phyloP scores from a whole-genome alignment of 2,797 vertebrate species.

The Phoebastria nigripes region DNA sequence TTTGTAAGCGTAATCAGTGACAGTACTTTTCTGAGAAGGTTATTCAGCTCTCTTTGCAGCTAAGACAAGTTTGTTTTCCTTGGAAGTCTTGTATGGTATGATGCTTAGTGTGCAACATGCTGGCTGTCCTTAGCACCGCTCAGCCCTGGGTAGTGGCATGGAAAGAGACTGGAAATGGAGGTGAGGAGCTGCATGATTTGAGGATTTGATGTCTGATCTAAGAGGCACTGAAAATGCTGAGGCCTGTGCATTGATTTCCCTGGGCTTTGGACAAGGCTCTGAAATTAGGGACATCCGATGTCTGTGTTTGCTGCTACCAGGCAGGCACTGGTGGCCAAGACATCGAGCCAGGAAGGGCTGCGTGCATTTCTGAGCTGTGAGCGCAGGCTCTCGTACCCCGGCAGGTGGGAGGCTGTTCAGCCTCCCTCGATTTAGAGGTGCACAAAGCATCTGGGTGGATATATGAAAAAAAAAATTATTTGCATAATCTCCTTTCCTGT shows the following conservation, averaged over 20 bases:
- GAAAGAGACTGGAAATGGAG: not conserved
- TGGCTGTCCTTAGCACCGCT: not conserved
- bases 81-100: not conserved
- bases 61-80: not conserved
- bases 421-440: not conserved
- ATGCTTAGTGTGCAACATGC: not conserved
- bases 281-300: not conserved
- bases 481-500: not conserved
- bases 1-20: not conserved
- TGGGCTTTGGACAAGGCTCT: not conserved
- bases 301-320: not conserved
- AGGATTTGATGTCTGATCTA: not conserved
- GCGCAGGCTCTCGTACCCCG: accelerated
- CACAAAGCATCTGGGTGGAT: not conserved
- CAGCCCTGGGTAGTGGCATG: not conserved
- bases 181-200: not conserved
- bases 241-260: not conserved
- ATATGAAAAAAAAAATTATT: not conserved
- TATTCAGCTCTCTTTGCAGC: not conserved
- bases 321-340: not conserved
- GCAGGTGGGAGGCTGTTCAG: not conserved
- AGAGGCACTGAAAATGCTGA: not conserved
- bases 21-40: not conserved
- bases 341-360: not conserved
- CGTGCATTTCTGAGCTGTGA: accelerated